Percentiles rank a stretch among this genome's conserved stretches.
Evolutionary conservation across 2,113 vertebrate genomes (phyloP).

Genomic region (Scytalopus superciliaris): DNA sequence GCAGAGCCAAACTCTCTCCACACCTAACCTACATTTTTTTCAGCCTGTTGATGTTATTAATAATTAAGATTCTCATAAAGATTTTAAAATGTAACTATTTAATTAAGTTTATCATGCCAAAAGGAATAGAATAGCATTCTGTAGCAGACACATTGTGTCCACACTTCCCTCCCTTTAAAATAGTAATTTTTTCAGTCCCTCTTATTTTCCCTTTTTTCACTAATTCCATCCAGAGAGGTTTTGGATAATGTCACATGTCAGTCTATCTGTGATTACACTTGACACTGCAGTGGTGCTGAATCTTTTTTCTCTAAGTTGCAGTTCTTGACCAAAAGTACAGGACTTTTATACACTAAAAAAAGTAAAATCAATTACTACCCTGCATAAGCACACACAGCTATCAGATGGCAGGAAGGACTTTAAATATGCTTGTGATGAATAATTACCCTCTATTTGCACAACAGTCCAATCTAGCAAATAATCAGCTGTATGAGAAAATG

Average conservation of each 20-base stretch:
- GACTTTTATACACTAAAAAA: background rate
- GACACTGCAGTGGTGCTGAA: background rate
- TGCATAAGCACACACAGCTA: background rate
- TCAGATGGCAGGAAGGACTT: background rate
- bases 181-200: background rate
- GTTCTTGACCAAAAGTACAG: background rate
- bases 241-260: background rate
- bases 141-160: background rate
- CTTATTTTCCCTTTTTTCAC: background rate
- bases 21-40: constrained; percentile 31
- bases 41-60: constrained; percentile 22
- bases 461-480: background rate
- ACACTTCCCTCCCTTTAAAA: background rate
- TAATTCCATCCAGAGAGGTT: background rate
- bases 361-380: rapidly evolving
- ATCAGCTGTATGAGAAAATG: background rate
- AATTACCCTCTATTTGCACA: background rate
- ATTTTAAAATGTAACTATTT: constrained; percentile 48
- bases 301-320: background rate
- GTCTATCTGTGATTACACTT: rapidly evolving
- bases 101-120: background rate
- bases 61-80: constrained; percentile 25
- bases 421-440: background rate
- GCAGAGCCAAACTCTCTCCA: constrained; percentile 1
- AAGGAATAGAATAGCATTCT: background rate